Evolutionary conservation across 2,797 vertebrate genomes (phyloP).

Genomic region (Poeciliopsis turneri): DNA sequence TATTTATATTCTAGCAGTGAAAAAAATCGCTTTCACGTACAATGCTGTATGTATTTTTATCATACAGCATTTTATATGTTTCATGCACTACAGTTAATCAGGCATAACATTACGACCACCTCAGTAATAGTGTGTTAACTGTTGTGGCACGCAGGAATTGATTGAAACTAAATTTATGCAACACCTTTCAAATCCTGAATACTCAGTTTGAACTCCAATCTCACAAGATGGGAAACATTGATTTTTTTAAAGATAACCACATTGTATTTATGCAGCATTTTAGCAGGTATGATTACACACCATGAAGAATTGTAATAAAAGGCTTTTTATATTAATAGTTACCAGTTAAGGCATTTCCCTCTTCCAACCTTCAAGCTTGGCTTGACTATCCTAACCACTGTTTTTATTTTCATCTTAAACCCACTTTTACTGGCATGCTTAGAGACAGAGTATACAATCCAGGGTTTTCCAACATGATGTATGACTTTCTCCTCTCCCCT

Average conservation of each 20-base stretch:
- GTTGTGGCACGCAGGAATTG: neutral
- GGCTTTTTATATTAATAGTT: neutral
- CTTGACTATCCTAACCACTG: neutral
- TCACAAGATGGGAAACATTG: neutral
- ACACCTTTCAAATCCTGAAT: neutral
- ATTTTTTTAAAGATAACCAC: neutral
- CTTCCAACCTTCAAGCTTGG: neutral
- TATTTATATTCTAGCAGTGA: neutral
- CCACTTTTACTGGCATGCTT: neutral
- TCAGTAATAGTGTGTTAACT: neutral
- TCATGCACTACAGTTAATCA: neutral
- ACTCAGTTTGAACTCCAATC: neutral
- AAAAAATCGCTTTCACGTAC: neutral
- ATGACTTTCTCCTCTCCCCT: neutral
- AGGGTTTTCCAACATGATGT: neutral
- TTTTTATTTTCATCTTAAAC: neutral
- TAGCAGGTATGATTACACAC: neutral
- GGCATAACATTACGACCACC: neutral
- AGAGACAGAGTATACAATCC: neutral
- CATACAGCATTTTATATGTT: neutral
- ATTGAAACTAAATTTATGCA: neutral
- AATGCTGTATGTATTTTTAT: neutral
- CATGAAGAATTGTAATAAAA: neutral
- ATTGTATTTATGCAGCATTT: neutral
- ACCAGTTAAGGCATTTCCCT: neutral